A percentile compares a stretch with the other conserved stretches of the same genome.
Evolutionary conservation across 2,797 vertebrate species (phyloP).

Genomic region (Hypotaenidia okinawae): DNA sequence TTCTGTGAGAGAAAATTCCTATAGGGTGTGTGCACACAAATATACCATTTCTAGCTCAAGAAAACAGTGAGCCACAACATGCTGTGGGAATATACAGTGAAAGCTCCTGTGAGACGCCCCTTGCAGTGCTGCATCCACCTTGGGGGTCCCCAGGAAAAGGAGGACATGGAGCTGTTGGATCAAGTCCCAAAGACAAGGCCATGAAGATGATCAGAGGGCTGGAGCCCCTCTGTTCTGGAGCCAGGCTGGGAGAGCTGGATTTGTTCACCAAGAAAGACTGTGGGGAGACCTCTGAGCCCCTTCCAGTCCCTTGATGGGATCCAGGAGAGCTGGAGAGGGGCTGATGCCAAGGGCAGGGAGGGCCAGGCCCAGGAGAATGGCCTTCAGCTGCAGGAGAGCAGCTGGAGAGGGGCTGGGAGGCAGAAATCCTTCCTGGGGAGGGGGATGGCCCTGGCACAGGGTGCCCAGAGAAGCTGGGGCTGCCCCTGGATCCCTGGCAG

Average conservation of each 20-base stretch:
- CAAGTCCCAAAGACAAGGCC: rapidly evolving
- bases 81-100: background rate
- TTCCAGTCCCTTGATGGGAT: rapidly evolving
- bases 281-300: rapidly evolving
- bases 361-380: no score
- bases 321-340: no score
- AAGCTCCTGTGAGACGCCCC: background rate
- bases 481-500: background rate
- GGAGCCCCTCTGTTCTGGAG: background rate
- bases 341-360: no score
- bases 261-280: background rate
- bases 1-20: no score
- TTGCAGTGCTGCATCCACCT: background rate
- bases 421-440: no score
- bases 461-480: no score
- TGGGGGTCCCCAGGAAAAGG: background rate
- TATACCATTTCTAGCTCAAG: background rate
- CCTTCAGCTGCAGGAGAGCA: no score
- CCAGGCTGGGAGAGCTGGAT: background rate
- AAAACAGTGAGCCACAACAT: background rate
- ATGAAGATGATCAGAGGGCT: rapidly evolving
- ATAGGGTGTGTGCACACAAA: background rate
- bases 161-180: background rate
- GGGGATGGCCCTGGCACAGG: no score
- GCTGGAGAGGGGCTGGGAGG: no score